phyloP scores from a whole-genome alignment of 2,888 invertebrate genomes.

The Chaitophorus viminalis region DNA sequence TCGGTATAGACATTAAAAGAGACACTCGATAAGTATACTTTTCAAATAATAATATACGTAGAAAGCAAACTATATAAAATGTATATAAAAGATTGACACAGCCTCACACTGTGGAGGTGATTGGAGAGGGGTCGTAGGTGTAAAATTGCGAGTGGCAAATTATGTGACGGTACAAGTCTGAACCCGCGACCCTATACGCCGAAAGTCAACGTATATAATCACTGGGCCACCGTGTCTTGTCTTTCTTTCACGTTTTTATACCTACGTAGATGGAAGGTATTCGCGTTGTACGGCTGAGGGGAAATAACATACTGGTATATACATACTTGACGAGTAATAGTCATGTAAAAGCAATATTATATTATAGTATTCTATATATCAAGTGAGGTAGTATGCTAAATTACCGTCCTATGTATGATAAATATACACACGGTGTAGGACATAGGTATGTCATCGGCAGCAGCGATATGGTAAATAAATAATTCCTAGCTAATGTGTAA shows the following conservation, averaged over 20 bases:
- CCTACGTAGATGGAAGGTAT: no score
- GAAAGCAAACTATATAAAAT: background rate
- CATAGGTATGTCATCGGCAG: background rate
- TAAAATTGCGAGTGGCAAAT: no score
- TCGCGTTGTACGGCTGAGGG: no score
- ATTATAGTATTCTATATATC: background rate
- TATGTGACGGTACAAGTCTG: no score
- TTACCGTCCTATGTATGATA: background rate
- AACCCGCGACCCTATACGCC: no score
- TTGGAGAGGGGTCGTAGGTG: no score
- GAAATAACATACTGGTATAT: no score
- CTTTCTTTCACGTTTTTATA: no score
- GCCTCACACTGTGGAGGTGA: no score
- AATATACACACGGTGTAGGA: background rate
- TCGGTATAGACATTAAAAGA: background rate
- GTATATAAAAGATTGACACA: no score
- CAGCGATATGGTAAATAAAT: background rate
- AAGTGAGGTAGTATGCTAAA: background rate
- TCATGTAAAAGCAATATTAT: background rate
- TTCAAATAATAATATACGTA: constrained; percentile 3
- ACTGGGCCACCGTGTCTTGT: no score
- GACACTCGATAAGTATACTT: background rate
- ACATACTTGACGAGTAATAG: background rate
- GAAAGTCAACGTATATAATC: no score
- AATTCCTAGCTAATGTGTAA: background rate